Conservation (phyloP, 2,888 invertebrate species). For the Trachelus troglodyta region DNA sequence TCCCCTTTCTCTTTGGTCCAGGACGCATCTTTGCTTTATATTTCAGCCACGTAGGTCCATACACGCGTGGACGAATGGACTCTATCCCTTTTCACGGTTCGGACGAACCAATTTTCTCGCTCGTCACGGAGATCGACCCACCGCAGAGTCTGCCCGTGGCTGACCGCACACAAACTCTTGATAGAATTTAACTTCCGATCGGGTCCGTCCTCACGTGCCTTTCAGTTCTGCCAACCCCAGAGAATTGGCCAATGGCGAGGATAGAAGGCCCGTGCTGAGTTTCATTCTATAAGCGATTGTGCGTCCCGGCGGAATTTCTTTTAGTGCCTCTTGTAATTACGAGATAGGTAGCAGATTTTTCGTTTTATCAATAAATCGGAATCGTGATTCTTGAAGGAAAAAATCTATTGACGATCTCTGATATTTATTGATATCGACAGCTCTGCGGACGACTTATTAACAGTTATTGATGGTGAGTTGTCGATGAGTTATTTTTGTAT, state of each 20-base stretch:
- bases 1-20: too few relatives aligned
- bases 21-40: neutral
- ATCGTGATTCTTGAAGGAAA: too few relatives aligned
- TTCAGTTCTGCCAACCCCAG: neutral
- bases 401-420: neutral
- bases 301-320: too few relatives aligned
- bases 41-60: neutral
- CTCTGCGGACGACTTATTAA: too few relatives aligned
- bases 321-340: too few relatives aligned
- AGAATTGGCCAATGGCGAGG: too few relatives aligned
- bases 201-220: neutral
- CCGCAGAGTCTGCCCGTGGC: neutral
- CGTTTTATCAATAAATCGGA: too few relatives aligned
- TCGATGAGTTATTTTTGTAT: too few relatives aligned
- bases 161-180: constrained; percentile 3
- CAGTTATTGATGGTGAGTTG: too few relatives aligned
- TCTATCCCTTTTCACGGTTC: constrained; percentile 3
- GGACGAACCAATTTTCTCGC: constrained; percentile 1
- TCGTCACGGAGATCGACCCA: neutral
- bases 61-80: neutral
- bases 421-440: neutral
- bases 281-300: too few relatives aligned
- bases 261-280: too few relatives aligned
- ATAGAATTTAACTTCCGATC: constrained; percentile 7
- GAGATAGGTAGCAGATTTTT: too few relatives aligned